Evolutionary conservation across 2,113 vertebrate species (phyloP).

Genomic region (Puffinus mauretanicus): DNA sequence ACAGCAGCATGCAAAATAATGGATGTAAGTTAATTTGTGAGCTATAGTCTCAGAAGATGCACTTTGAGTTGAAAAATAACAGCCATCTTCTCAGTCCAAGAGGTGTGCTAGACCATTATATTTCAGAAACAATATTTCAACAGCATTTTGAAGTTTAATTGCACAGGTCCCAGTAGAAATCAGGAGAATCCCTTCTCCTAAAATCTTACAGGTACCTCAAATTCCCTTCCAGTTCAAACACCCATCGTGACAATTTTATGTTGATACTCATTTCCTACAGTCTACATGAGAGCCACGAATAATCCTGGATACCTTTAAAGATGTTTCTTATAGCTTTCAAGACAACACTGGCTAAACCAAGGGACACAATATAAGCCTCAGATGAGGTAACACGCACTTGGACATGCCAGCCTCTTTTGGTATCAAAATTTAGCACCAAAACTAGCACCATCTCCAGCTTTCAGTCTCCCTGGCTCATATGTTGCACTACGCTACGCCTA

Average conservation of each 20-base stretch:
- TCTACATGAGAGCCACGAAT: neutral
- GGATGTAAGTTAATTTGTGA: neutral
- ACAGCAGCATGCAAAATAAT: neutral
- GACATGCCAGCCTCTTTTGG: neutral
- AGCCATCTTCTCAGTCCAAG: neutral
- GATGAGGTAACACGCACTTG: neutral
- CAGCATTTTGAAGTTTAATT: neutral
- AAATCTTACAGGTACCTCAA: neutral
- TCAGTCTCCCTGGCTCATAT: neutral
- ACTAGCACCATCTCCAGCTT: neutral
- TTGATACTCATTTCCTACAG: neutral
- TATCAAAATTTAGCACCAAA: neutral
- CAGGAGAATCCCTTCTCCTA: neutral
- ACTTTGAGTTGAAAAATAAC: neutral
- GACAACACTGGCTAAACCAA: neutral
- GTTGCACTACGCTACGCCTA: fast-evolving
- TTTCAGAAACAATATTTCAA: neutral
- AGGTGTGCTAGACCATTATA: neutral
- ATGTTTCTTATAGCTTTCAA: neutral
- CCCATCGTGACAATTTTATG: fast-evolving
- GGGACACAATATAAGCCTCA: neutral
- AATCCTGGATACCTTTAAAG: neutral
- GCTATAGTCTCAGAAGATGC: neutral
- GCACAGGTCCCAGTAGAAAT: neutral
- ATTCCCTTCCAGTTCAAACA: neutral